These are phyloP conservation scores for Podarcis siculus DNA, from an alignment of 2,797 vertebrate species.

Conservation along the genomic window DNA sequence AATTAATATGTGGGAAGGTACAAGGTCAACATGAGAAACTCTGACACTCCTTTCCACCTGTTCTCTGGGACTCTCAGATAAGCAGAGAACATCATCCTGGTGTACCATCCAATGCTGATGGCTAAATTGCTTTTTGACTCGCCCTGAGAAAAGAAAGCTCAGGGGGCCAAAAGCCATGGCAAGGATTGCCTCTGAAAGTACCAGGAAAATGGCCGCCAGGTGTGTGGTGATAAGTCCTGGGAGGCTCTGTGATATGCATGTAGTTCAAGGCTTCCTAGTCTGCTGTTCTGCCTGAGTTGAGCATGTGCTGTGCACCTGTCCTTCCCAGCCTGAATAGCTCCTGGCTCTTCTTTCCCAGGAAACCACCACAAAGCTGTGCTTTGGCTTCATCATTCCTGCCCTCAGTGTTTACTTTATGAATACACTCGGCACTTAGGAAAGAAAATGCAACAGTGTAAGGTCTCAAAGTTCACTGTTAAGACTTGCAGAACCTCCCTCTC, in stretches of 20 bases:
- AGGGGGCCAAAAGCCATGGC: background rate
- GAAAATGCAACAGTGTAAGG: constrained; percentile 46
- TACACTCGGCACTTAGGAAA: constrained; percentile 7
- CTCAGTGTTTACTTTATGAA: constrained; percentile 46
- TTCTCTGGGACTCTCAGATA: too few relatives aligned
- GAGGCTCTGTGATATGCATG: background rate
- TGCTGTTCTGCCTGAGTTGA: background rate
- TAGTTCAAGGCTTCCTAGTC: background rate
- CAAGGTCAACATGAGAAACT: background rate
- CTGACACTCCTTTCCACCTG: background rate
- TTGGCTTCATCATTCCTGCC: constrained; percentile 35
- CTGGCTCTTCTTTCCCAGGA: constrained; percentile 41
- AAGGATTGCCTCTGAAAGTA: background rate
- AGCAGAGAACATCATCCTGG: background rate
- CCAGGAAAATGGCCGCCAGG: background rate
- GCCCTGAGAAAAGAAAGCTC: background rate
- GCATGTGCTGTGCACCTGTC: background rate
- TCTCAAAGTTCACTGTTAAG: constrained; percentile 71
- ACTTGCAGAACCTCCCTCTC: constrained; percentile 35
- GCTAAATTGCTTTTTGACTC: background rate
- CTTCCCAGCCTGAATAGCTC: constrained; percentile 22
- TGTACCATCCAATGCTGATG: background rate
- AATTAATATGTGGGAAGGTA: background rate
- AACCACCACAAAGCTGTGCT: constrained; percentile 20
- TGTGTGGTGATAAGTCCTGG: background rate